phyloP scores from a whole-genome alignment of 2,888 invertebrate genomes.

The Halocaridina rubra region DNA sequence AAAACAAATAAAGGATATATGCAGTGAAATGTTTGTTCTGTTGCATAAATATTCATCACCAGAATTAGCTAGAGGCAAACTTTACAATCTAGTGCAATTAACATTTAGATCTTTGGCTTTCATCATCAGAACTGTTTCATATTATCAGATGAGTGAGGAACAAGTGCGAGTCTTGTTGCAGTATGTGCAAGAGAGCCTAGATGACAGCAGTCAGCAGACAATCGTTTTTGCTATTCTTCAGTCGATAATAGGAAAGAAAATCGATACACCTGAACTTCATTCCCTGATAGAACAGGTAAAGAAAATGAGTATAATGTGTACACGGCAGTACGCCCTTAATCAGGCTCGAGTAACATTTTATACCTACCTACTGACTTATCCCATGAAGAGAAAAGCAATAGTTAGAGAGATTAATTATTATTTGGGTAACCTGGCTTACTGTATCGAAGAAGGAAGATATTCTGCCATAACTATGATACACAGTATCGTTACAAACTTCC shows the following conservation, averaged over 20 bases:
- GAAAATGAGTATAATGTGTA: slow-evolving; percentile 64
- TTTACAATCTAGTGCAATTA: slow-evolving; percentile 85
- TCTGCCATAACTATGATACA: slow-evolving; percentile 51
- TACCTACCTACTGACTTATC: slow-evolving; percentile 53
- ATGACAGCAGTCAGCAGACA: slow-evolving; percentile 71
- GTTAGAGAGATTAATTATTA: slow-evolving; percentile 27
- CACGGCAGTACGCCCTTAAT: slow-evolving; percentile 22
- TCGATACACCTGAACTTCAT: slow-evolving; percentile 65
- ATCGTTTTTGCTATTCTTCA: slow-evolving; percentile 72
- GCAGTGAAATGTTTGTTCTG: slow-evolving; percentile 77
- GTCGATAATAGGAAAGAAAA: slow-evolving; percentile 69
- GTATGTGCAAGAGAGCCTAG: slow-evolving; percentile 90
- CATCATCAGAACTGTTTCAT: slow-evolving; percentile 38
- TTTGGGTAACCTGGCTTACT: slow-evolving; percentile 46
- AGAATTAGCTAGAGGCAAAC: slow-evolving; percentile 87
- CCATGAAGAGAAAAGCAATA: slow-evolving; percentile 26
- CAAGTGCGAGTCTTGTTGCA: slow-evolving; percentile 85
- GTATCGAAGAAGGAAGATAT: slow-evolving; percentile 28
- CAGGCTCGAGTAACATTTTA: slow-evolving; percentile 49
- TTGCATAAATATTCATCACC: slow-evolving; percentile 89
- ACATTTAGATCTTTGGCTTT: slow-evolving; percentile 78
- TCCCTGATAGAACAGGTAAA: slow-evolving; percentile 66
- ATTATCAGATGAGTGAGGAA: slow-evolving; percentile 74
- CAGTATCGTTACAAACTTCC: slow-evolving; percentile 42
- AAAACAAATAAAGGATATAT: slow-evolving; percentile 34